Base-by-base conservation (phyloP, 2,888 invertebrate genomes). In the Carabus problematicus region DNA sequence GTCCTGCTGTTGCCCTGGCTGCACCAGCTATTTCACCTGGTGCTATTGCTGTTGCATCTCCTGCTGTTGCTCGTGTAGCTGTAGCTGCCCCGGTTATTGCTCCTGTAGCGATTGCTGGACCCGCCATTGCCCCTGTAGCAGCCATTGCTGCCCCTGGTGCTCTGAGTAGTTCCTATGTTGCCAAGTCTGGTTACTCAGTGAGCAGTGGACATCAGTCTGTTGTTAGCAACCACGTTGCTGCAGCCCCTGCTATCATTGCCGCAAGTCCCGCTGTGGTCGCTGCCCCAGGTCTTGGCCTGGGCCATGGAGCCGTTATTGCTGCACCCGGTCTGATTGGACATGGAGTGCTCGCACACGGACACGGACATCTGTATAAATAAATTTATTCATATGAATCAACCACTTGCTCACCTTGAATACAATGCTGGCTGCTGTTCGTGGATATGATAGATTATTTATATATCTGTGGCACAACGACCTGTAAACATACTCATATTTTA, bases 241-340 rank as follows among this genome's bases (percentile, higher is more conserved):
- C 52, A 54, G 55, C 42, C 3, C 66, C 66, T 9, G 60, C 19
- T 41, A n/a, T 54, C 18, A 40, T 59, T 4, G 67, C 69, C 40
- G 74, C 73, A 14, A 71, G 70, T 42, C 73, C 71, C 49, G 70
- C 41, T 18, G 52, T 49, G 16, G 67, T 40, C 9, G 52, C 47
- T 55, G 52, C 60, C 9, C 41, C 52, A 8, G 54, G 56, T 11
- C 29, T 59, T 4, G 39, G 19, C 29, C 19, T 19, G 16, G 56
- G 56, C 12, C 59, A 59, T 40, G 59, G 42, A 59, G 14, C 59
- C 14, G 18, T 40, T 16, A 16, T 59, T 18, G 8, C n/a, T 29
- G 66, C 58, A 66, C 66, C 55, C 40, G 63, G 63, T 14, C 18
- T 63, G 3, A 43, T 66, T 29, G 66, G 66, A 29, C 56, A 58